Base-by-base conservation (phyloP, 2,888 invertebrate genomes). In the Caenorhabditis imperialis region DNA sequence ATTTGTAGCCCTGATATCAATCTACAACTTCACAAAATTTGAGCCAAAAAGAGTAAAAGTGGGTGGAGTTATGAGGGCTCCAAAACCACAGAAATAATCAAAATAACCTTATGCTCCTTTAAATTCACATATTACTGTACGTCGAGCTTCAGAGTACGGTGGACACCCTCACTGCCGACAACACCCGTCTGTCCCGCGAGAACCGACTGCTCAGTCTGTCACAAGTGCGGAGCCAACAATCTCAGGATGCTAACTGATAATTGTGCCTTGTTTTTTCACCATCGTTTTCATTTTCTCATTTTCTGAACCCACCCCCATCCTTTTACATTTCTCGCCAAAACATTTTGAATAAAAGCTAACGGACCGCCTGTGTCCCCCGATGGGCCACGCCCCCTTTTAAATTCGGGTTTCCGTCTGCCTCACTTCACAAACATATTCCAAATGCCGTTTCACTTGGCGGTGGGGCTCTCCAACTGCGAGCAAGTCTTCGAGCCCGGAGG, bases 101-200 rank as follows among this genome's bases (percentile, higher is more conserved):
- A n/a, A n/a, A n/a, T n/a, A n/a, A n/a, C n/a, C n/a, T n/a, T n/a
- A n/a, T n/a, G n/a, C n/a, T n/a, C n/a, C n/a, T n/a, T n/a, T n/a
- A n/a, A n/a, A n/a, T n/a, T n/a, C n/a, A n/a, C n/a, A n/a, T n/a
- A n/a, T n/a, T n/a, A n/a, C n/a, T n/a, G n/a, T n/a, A n/a, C n/a
- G n/a, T n/a, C n/a, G n/a, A n/a, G n/a, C n/a, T 79, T 48, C 74
- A 85, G 84, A 81, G 70, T 14, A 79, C 80, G 30, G 75, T 85
- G 40, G 93, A 93, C 87, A 93, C 93, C 0, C 89, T 94, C 48
- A 93, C 93, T 33, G 91, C 92, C 53, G 93, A 94, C 89, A 93
- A 94, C 58, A 92, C 93, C 14, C 91, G 92, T 85, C 89, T 94
- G 88, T 90, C 90, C 2, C 88, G 89, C 71, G 88, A 89, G 57